A percentile compares a stretch with the other conserved stretches of the same genome.
These are phyloP conservation scores for Bembecia ichneumoniformis DNA, from an alignment of 2,888 invertebrate genomes.

Conservation along the genomic window DNA sequence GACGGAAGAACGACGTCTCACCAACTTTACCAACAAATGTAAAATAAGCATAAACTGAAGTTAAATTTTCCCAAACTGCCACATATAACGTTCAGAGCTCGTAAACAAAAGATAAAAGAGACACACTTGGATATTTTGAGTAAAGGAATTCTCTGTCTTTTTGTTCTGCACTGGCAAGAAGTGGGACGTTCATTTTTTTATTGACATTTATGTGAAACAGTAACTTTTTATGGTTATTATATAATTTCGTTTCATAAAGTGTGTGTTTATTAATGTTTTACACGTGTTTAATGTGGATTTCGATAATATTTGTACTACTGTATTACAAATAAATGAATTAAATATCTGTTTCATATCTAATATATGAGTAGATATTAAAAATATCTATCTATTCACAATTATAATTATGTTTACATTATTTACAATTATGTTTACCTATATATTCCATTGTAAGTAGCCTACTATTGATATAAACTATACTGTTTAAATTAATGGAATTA, in stretches of 20 bases:
- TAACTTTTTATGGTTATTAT: not conserved
- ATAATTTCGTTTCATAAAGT: not conserved
- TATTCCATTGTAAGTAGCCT: too few species aligned
- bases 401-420: too few species aligned
- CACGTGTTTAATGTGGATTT: too few species aligned
- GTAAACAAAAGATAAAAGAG: conserved; percentile 35
- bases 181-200: not conserved
- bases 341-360: too few species aligned
- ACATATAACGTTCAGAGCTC: conserved; percentile 27
- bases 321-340: too few species aligned
- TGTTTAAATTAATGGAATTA: too few species aligned
- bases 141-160: conserved; percentile 4
- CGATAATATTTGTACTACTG: too few species aligned
- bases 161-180: not conserved
- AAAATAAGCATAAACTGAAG: conserved; percentile 29
- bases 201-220: not conserved
- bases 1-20: not conserved
- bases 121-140: conserved; percentile 13
- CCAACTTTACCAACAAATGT: conserved; percentile 24
- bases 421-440: too few species aligned
- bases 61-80: conserved; percentile 32
- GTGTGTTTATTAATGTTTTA: too few species aligned
- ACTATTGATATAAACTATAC: too few species aligned
- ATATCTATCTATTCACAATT: too few species aligned
- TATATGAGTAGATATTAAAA: too few species aligned